Percentiles rank a stretch among this genome's conserved stretches.
Evolutionary conservation across 1,140 invertebrate genomes (phyloP).

Genomic region (Pseudomyrmex gracilis): DNA sequence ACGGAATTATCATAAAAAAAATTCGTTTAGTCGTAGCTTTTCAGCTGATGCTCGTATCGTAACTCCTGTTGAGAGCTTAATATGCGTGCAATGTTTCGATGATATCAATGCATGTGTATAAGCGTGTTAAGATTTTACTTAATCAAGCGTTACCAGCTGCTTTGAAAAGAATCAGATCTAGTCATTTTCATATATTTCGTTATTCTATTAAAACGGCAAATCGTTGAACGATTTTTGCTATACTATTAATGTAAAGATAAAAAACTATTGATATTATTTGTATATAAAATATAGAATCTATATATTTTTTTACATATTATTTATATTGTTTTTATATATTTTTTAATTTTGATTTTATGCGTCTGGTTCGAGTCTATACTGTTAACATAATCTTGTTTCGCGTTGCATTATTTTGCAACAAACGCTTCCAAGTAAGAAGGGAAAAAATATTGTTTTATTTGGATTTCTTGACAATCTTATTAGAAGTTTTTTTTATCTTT

Average conservation of each 20-base stretch:
- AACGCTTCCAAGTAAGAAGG: too few relatives aligned
- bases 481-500: too few relatives aligned
- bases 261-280: slow-evolving; percentile 12
- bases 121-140: slow-evolving; percentile 54
- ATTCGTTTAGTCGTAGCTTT: slow-evolving; percentile 53
- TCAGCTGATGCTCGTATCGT: slow-evolving; percentile 40
- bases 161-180: slow-evolving; percentile 45
- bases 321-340: too few relatives aligned
- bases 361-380: too few relatives aligned
- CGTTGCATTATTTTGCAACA: too few relatives aligned
- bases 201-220: not conserved
- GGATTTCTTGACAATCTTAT: too few relatives aligned
- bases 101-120: slow-evolving; percentile 40
- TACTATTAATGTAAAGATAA: too few relatives aligned
- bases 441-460: too few relatives aligned
- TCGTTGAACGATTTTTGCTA: slow-evolving; percentile 39
- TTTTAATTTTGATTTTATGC: too few relatives aligned
- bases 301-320: slow-evolving; percentile 43
- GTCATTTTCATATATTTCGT: slow-evolving; percentile 46
- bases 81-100: slow-evolving; percentile 36
- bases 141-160: slow-evolving; percentile 13
- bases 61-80: slow-evolving; percentile 51
- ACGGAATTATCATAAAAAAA: slow-evolving; percentile 30
- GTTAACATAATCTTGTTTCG: too few relatives aligned
- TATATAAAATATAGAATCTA: not conserved